A percentile compares a stretch with the other conserved stretches of the same genome.
These are phyloP conservation scores for Urocynchramus pylzowi DNA, from an alignment of 2,113 vertebrate genomes.

Conservation along the genomic window DNA sequence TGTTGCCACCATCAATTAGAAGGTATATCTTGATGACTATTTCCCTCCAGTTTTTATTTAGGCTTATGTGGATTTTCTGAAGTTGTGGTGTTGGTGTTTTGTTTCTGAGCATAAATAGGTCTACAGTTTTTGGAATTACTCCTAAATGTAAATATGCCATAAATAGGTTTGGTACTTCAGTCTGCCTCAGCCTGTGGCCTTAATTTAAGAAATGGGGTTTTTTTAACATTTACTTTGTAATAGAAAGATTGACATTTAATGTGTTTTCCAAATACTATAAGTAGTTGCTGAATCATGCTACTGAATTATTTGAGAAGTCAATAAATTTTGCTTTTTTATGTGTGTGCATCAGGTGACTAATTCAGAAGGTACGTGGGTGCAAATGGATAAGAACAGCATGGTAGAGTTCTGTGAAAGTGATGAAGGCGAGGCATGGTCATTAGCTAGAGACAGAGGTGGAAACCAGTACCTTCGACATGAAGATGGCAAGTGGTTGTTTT, in stretches of 20 bases:
- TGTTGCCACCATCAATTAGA: constrained; percentile 18
- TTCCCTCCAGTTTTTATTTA: constrained; percentile 5
- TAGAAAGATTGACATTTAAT: constrained; percentile 5
- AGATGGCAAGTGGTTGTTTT: constrained; percentile 84
- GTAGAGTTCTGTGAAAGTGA: constrained; percentile 99
- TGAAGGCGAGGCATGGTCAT: constrained; percentile 97
- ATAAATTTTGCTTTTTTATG: constrained; percentile 67
- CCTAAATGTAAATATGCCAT: neutral
- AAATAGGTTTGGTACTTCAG: constrained; percentile 31
- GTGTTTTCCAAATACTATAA: constrained; percentile 24
- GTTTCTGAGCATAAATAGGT: neutral
- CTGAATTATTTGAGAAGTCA: constrained; percentile 45
- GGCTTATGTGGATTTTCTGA: neutral
- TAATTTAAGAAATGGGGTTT: constrained; percentile 74
- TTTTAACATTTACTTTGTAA: neutral
- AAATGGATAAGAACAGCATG: constrained; percentile 99
- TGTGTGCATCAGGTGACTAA: constrained; percentile 92
- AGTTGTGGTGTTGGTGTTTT: neutral
- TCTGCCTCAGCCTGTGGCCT: constrained; percentile 71
- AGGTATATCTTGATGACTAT: neutral
- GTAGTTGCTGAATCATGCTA: constrained; percentile 46
- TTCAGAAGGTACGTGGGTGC: constrained; percentile 96
- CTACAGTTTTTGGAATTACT: neutral
- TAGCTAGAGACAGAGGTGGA: constrained; percentile 94
- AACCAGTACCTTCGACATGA: constrained; percentile 97